These are phyloP conservation scores for Lithophane semibrunnea DNA, from an alignment of 2,888 invertebrate genomes.

Conservation along the genomic window DNA sequence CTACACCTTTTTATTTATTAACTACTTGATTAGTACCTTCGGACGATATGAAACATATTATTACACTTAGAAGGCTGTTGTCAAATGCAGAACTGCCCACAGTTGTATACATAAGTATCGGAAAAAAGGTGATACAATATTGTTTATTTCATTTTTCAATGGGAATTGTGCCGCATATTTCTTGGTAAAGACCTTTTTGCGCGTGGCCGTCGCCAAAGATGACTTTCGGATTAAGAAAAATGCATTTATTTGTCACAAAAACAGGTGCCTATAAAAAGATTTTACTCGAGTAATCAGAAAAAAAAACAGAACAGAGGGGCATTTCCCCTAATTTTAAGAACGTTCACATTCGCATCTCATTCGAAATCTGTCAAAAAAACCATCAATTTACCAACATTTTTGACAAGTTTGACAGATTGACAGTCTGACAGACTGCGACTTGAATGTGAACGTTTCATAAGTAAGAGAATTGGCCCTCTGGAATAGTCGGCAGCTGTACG, in stretches of 20 bases:
- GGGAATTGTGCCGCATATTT: background rate
- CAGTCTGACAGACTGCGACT: no score
- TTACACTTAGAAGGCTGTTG: constrained; percentile 36
- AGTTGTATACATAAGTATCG: constrained; percentile 3
- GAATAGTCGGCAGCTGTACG: background rate
- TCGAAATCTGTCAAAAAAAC: no score
- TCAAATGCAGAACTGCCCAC: constrained; percentile 31
- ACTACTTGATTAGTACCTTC: constrained; percentile 41
- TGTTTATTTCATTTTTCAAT: background rate
- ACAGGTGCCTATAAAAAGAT: background rate
- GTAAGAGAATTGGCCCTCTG: no score
- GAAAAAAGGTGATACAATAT: background rate
- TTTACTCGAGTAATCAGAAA: no score
- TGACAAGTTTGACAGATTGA: no score
- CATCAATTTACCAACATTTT: no score
- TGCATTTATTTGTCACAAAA: no score
- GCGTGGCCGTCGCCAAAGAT: background rate
- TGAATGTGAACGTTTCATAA: no score
- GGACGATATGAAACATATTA: constrained; percentile 6
- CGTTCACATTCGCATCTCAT: no score
- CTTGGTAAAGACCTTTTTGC: background rate
- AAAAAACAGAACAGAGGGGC: no score
- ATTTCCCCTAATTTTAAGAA: no score
- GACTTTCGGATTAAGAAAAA: background rate
- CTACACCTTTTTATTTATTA: constrained; percentile 57